Base-by-base conservation (phyloP, 2,888 invertebrate genomes). In the Drosophila koepferae region DNA sequence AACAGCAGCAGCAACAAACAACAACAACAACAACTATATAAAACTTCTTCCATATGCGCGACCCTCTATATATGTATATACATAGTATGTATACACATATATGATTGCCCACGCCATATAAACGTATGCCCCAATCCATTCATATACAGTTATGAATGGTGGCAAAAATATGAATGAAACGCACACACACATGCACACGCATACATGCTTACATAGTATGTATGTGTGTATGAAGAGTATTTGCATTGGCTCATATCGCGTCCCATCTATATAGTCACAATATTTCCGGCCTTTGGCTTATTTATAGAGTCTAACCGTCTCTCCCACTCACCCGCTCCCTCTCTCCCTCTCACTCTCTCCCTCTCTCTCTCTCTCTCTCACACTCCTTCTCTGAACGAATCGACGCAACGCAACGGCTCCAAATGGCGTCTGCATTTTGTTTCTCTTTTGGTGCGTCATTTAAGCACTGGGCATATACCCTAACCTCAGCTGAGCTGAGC, bases 261-360 rank as follows among this genome's bases (percentile, higher is more conserved):
- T 46, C 64, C 64, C 72, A 70, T 72, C 70, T 69, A 85, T 85
- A 80, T 88, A 78, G 80, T 74, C 88, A 83, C 88, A 86, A 81
- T 85, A 89, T 85, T 89, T 86, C 86, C 86, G 89, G 86, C 73
- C 89, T 70, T 71, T 61, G 72, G 63, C 63, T 76, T 79, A 80
- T 80, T 80, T 80, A 70, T 81, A 80, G 81, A 67, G 49, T 12
- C 31, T 53, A 53, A n/a, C 23, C 36, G 44, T 36, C 16, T 5
- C 49, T 58, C 46, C 40, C 60, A 40, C 14, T 1, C 63, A 14
- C 20, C 2, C 20, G 20, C 20, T 20, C 20, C 20, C 20, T 20
- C 46, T 46, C 38, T 31, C 56, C 16, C 46, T 1, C 46, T n/a
- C 48, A 1, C 28, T 53, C 6, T 0, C 48, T 46, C 53, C 18